Evolutionary conservation across 2,113 vertebrate genomes (phyloP), one percentile per base, ranked within the genome.

Genomic region (Reinhardtius hippoglossoides): DNA sequence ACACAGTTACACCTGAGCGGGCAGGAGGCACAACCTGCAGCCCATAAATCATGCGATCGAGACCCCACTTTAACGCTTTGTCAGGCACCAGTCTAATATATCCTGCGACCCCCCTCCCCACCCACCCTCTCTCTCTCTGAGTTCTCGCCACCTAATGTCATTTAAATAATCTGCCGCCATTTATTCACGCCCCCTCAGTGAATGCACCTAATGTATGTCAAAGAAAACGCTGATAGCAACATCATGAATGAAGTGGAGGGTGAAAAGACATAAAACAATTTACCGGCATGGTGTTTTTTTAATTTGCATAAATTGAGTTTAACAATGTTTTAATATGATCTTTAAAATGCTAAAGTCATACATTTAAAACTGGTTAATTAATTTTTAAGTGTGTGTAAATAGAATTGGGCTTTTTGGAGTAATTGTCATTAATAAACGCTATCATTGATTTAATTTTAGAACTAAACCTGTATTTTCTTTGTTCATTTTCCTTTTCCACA

Each of bases 41-140:
- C 88, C 63, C 91, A 92, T 90, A 88, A 90, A 92, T 91, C 91
- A 90, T 86, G 70, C 67, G 88, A 83, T 77, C 71, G 81, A 87
- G 88, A 79, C 79, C 35, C 85, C 86, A 91, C 88, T 91, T 92
- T 90, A 90, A 92, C 88, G 88, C 90, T 66, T 80, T 67, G 78
- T 85, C 89, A 84, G 84, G 87, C 92, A 87, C 76, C 84, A 52
- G 65, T 71, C 74, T 78, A 76, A 85, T 80, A 76, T 73, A 81
- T 79, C 81, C 81, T 61, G 62, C 21, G 23, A 9, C 46, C n/a
- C 42, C 55, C n/a, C n/a, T 27, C 55, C 40, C 20, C 42, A 15
- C 46, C n/a, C 12, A 4, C 65, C 9, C 16, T 4, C 50, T 14
- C 9, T 7, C 48, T 55, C 9, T 46, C 54, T n/a, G 67, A 81